Percentiles rank a stretch among this genome's conserved stretches.
phyloP scores from a whole-genome alignment of 2,888 invertebrate species.

The Trichopoda pennipes region DNA sequence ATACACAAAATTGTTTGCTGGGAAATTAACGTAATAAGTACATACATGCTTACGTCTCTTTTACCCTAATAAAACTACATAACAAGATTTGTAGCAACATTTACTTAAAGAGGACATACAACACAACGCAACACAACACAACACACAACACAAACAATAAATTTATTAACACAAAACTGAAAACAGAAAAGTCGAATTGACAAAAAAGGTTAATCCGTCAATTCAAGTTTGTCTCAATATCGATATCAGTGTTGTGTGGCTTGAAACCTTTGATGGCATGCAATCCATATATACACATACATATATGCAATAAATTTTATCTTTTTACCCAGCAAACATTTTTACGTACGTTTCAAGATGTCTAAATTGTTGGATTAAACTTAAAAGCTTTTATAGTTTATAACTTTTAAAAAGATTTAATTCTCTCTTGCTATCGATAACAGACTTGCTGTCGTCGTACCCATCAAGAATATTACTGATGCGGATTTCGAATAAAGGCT shows the following conservation, averaged over 20 bases:
- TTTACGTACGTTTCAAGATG: background rate
- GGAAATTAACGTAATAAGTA: background rate
- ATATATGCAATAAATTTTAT: conserved; percentile 9
- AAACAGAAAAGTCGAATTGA: conserved; percentile 41
- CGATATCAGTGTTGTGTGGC: conserved; percentile 14
- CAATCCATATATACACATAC: too few species aligned
- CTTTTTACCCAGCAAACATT: conserved; percentile 3
- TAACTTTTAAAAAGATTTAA: too few species aligned
- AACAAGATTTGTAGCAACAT: conserved; percentile 3
- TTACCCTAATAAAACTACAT: background rate
- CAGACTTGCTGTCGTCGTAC: too few species aligned
- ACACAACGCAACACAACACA: too few species aligned
- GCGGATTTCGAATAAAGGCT: too few species aligned
- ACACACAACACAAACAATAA: background rate
- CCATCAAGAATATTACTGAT: too few species aligned
- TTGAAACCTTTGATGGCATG: background rate
- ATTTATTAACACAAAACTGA: conserved; percentile 38
- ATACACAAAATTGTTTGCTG: background rate
- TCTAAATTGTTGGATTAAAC: too few species aligned
- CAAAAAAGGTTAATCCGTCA: conserved; percentile 66
- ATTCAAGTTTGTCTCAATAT: conserved; percentile 48
- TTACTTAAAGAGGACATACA: background rate
- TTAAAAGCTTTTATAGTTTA: too few species aligned
- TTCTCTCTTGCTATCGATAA: too few species aligned
- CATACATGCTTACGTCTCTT: background rate